Conservation (phyloP, 2,797 vertebrate species). For the Catostomus latipinnis region DNA sequence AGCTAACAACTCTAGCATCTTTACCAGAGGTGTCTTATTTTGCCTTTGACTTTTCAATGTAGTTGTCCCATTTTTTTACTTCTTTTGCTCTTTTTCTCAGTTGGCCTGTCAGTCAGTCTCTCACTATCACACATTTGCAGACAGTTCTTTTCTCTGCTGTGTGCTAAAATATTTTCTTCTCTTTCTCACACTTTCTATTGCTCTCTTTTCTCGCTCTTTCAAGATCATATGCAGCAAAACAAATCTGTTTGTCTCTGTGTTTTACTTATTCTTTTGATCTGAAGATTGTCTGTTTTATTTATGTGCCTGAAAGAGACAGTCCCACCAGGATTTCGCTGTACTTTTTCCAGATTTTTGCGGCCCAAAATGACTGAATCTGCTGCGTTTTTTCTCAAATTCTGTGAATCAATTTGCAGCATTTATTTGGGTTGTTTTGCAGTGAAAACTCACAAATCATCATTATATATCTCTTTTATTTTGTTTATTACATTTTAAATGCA, state of each 20-base stretch:
- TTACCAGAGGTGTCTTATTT: slow-evolving; percentile 27
- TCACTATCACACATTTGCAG: slow-evolving; percentile 48
- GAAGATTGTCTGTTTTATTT: slow-evolving; percentile 6
- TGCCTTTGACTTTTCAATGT: slow-evolving; percentile 44
- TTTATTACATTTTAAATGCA: too few relatives aligned
- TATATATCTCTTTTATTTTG: too few relatives aligned
- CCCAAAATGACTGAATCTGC: too few relatives aligned
- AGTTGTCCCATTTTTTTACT: slow-evolving; percentile 1
- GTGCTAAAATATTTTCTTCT: slow-evolving; percentile 34
- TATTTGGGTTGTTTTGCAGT: too few relatives aligned
- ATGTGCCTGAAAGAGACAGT: not conserved
- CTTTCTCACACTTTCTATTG: slow-evolving; percentile 11
- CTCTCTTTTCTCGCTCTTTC: slow-evolving; percentile 1
- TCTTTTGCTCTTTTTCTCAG: slow-evolving; percentile 28
- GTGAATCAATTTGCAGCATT: too few relatives aligned
- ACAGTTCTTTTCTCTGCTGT: slow-evolving; percentile 21
- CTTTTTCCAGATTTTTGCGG: not conserved
- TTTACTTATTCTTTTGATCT: not conserved
- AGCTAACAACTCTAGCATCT: slow-evolving; percentile 32
- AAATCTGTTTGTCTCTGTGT: slow-evolving; percentile 26
- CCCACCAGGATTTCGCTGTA: not conserved
- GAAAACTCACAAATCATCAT: too few relatives aligned
- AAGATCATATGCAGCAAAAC: slow-evolving; percentile 20
- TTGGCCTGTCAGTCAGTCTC: slow-evolving; percentile 42
- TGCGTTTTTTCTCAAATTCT: too few relatives aligned